phyloP scores from a whole-genome alignment of 2,113 vertebrate species.

The Rattus rattus region DNA sequence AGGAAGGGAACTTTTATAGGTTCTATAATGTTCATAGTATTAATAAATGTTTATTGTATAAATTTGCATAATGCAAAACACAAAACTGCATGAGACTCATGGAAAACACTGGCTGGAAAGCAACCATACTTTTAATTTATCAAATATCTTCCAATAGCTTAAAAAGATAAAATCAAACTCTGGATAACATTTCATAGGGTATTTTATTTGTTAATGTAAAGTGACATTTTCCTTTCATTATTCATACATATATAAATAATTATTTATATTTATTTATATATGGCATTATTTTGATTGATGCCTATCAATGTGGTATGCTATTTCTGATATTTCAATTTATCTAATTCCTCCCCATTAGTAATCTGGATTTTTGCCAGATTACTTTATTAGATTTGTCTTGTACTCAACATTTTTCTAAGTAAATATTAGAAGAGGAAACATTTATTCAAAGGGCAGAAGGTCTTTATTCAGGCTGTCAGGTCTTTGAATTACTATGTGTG shows the following conservation, averaged over 20 bases:
- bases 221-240: neutral
- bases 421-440: neutral
- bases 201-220: conserved; percentile 5
- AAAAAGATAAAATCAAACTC: neutral
- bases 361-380: neutral
- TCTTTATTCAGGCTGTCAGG: neutral
- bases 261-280: too few species aligned
- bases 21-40: conserved; percentile 51
- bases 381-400: neutral
- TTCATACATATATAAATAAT: too few species aligned
- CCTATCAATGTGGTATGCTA: neutral
- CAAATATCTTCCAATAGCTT: neutral
- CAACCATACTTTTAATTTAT: conserved; percentile 37
- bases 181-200: neutral
- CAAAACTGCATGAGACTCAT: conserved; percentile 13
- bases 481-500: neutral
- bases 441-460: neutral
- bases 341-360: neutral
- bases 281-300: neutral
- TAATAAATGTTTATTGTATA: conserved; percentile 56
- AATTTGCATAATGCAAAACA: conserved; percentile 60
- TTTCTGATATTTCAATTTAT: neutral
- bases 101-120: neutral
- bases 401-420: neutral
- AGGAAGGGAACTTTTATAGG: conserved; percentile 61